A percentile compares a stretch with the other conserved stretches of the same genome.
These are phyloP conservation scores for Dorcus hopei DNA, from an alignment of 2,888 invertebrate genomes.

Conservation along the genomic window DNA sequence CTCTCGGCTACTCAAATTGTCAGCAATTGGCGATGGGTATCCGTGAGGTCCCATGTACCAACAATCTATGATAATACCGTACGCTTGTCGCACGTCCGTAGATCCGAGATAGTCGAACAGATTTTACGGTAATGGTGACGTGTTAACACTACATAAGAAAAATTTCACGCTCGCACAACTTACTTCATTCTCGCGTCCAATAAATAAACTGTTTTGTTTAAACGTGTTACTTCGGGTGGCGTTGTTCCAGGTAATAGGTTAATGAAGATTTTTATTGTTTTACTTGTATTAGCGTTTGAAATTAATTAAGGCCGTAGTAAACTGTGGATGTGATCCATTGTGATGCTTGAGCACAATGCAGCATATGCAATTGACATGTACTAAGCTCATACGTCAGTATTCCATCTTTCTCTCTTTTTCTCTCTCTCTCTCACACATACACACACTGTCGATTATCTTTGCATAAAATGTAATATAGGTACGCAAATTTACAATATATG, in stretches of 20 bases:
- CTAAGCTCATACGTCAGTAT: slow-evolving; percentile 5
- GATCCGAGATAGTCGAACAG: slow-evolving; percentile 17
- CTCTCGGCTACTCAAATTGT: slow-evolving; percentile 26
- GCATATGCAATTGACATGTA: slow-evolving; percentile 20
- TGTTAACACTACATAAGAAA: slow-evolving; percentile 7
- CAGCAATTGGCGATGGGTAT: slow-evolving; percentile 24
- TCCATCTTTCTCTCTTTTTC: background rate
- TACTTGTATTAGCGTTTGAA: background rate
- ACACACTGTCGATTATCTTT: slow-evolving; percentile 2
- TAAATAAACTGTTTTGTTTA: too few relatives aligned
- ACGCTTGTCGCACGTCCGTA: slow-evolving; percentile 16
- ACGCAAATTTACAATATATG: background rate
- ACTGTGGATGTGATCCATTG: slow-evolving; percentile 13
- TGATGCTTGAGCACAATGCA: slow-evolving; percentile 16
- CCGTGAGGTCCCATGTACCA: slow-evolving; percentile 24
- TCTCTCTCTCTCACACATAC: background rate
- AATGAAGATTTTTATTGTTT: background rate
- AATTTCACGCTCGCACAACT: slow-evolving; percentile 1
- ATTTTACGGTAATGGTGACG: slow-evolving; percentile 13
- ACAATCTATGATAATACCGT: slow-evolving; percentile 25
- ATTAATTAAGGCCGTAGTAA: slow-evolving; percentile 3
- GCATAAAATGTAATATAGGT: slow-evolving; percentile 6
- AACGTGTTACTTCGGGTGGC: too few relatives aligned
- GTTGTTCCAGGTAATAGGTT: background rate
- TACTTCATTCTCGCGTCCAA: background rate